Conservation (phyloP, 2,113 vertebrate species). For the Caloenas nicobarica region DNA sequence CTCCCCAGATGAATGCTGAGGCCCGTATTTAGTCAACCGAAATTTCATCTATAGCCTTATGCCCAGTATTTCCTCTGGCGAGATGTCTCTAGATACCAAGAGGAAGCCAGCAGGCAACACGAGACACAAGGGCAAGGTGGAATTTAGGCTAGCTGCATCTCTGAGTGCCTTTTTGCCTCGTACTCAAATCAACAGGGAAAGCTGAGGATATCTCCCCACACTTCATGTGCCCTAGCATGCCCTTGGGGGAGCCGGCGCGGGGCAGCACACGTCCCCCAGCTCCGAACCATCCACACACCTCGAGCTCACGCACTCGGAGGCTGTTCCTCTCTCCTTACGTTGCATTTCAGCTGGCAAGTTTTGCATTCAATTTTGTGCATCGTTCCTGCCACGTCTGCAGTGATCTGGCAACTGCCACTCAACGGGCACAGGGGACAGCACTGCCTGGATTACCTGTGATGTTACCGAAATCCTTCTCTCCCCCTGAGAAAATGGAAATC, state of each 20-base stretch:
- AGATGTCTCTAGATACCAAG: neutral
- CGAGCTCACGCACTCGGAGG: neutral
- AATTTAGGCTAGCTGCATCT: neutral
- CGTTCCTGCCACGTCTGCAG: neutral
- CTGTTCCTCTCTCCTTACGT: neutral
- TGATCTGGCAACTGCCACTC: neutral
- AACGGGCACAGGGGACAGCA: neutral
- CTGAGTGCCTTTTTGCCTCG: neutral
- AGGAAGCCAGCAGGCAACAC: neutral
- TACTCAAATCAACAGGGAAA: neutral
- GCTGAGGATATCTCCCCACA: neutral
- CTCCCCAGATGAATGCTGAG: neutral
- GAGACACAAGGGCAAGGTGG: neutral
- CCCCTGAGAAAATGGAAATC: neutral
- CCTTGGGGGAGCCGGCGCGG: fast-evolving
- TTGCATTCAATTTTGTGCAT: neutral
- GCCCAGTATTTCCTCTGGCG: neutral
- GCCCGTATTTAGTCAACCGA: neutral
- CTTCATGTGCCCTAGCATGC: neutral
- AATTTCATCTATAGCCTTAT: neutral
- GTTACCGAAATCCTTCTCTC: neutral
- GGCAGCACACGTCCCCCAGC: fast-evolving
- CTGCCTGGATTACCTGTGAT: neutral
- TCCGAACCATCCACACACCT: neutral
- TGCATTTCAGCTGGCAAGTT: neutral